Evolutionary conservation across 2,888 invertebrate species (phyloP).

Genomic region (Erannis defoliaria): DNA sequence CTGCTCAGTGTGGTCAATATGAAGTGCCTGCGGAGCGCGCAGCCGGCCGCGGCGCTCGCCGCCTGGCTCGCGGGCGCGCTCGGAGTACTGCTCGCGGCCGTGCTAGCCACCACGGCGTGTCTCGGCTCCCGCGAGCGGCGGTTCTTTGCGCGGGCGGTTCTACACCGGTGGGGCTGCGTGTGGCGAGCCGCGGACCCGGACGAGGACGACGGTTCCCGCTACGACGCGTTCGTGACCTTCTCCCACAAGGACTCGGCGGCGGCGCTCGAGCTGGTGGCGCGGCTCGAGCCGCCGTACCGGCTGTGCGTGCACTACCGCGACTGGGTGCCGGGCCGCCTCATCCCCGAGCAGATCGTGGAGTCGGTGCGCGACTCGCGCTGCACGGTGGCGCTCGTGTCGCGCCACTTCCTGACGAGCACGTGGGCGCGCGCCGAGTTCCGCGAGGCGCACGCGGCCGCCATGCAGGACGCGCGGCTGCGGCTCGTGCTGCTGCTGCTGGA

Average conservation of each 20-base stretch:
- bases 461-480: slow-evolving; percentile 85
- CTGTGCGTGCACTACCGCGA: slow-evolving; percentile 91
- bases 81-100: slow-evolving; percentile 19
- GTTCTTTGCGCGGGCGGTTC: slow-evolving; percentile 43
- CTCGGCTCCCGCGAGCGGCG: slow-evolving; percentile 40
- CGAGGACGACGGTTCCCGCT: not conserved
- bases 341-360: slow-evolving; percentile 88
- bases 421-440: slow-evolving; percentile 88
- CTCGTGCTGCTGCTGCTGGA: slow-evolving; percentile 90
- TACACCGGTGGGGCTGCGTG: slow-evolving; percentile 43
- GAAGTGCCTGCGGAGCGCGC: not conserved
- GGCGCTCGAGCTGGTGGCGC: slow-evolving; percentile 88
- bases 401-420: slow-evolving; percentile 70
- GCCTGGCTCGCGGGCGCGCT: not conserved
- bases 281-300: slow-evolving; percentile 84
- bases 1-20: not conserved
- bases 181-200: slow-evolving; percentile 32
- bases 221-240: too few species aligned
- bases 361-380: slow-evolving; percentile 75
- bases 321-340: slow-evolving; percentile 82
- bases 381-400: slow-evolving; percentile 59
- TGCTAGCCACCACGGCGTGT: slow-evolving; percentile 18
- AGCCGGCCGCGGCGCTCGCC: not conserved
- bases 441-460: slow-evolving; percentile 42
- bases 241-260: slow-evolving; percentile 87